phyloP scores from a whole-genome alignment of 2,888 invertebrate species.

The Cynaeus angustus region DNA sequence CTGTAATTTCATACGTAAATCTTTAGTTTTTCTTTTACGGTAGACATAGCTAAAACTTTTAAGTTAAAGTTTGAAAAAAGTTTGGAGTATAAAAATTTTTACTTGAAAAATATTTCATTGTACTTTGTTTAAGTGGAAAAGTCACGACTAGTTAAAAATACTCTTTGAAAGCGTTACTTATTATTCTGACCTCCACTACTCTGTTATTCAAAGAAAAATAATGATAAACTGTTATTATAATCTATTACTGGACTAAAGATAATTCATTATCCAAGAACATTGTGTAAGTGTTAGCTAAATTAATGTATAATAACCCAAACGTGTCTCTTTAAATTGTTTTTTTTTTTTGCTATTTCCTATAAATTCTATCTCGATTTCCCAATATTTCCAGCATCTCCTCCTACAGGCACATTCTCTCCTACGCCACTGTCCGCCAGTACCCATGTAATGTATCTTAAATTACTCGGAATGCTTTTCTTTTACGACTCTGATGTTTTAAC shows the following conservation, averaged over 20 bases:
- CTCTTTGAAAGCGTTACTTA: conserved; percentile 14
- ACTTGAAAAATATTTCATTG: background rate
- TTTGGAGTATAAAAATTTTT: too few relatives aligned
- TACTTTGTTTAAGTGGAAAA: background rate
- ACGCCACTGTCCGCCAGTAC: conserved; percentile 22
- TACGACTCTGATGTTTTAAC: conserved; percentile 25
- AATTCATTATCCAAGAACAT: conserved; percentile 13
- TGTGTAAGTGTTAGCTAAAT: conserved; percentile 13
- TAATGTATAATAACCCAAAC: background rate
- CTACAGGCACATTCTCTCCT: conserved; percentile 14
- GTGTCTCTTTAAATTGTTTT: background rate
- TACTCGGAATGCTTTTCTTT: conserved; percentile 38
- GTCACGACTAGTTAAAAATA: conserved; percentile 9
- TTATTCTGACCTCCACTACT: conserved; percentile 12
- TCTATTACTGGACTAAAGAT: conserved; percentile 13
- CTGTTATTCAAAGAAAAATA: conserved; percentile 11
- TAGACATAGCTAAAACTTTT: too few relatives aligned
- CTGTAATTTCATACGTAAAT: too few relatives aligned
- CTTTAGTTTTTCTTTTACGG: too few relatives aligned
- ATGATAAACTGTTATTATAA: conserved; percentile 19
- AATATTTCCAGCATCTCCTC: conserved; percentile 10
- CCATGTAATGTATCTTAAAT: conserved; percentile 18
- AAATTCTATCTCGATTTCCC: background rate
- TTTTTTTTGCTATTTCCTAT: background rate
- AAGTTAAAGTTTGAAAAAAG: too few relatives aligned